Evolutionary conservation across 2,888 invertebrate genomes (phyloP), one percentile per base, ranked within the genome.

Genomic region (Didymodactylos carnosus): DNA sequence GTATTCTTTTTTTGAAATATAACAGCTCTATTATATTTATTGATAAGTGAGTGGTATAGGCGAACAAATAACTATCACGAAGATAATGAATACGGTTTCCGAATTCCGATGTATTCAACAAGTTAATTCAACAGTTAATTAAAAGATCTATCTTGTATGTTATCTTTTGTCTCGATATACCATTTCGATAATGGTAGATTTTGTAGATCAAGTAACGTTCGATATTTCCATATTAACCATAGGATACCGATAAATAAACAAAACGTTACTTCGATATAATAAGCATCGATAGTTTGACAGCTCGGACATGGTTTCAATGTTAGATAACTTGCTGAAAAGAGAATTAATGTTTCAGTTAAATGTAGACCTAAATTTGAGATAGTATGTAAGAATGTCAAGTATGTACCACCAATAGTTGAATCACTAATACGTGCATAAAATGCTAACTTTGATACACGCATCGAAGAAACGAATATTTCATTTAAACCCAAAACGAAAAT

Each of bases 301-400:
- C 75, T 72, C 10, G 53, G 25, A 43, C 75, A 75, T 13, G 27
- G 49, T 70, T 75, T 75, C 35, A 62, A 39, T 39, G 70, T 74
- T 46, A 74, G 27, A 71, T 7, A 74, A 72, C 29, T 62, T n/a
- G 74, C 71, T 14, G 62, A 70, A 69, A 72, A 75, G 25, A 35
- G 39, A 27, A 25, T 39, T 13, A 14, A 70, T 53, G 19, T 39
- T 10, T 6, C 35, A 70, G n/a, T n/a, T 2, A 11, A 25, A 10
- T 29, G 0, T 35, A 46, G 11, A 72, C 75, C 75, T 27, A 75
- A 43, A 86, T 98, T 98, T 70, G 90, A 88, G 27, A 97, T 86
- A 0, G 98, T 98, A 83, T 99, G 99, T 23, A 98, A 86, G 72
- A 98, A 86, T 0, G 98, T 99, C 98, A 98, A 98, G 82, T 99